These are phyloP conservation scores for Tursiops truncatus DNA, from an alignment of 2,113 vertebrate genomes.

Conservation along the genomic window DNA sequence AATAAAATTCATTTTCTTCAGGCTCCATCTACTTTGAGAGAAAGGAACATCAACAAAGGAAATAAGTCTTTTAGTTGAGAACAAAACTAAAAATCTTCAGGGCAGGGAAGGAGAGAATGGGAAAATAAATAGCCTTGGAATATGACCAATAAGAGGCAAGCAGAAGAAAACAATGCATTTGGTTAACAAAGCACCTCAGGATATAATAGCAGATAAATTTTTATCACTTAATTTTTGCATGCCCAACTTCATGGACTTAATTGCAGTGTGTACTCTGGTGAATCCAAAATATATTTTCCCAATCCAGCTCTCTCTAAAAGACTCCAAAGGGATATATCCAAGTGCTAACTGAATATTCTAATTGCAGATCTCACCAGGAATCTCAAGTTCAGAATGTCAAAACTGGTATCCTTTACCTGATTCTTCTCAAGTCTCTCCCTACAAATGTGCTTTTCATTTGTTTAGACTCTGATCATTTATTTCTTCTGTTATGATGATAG, in stretches of 20 bases:
- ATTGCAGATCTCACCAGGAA: background rate
- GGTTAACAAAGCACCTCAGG: background rate
- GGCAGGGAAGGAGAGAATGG: background rate
- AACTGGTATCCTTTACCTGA: background rate
- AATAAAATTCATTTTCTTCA: constrained; percentile 22
- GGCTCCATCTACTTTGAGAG: background rate
- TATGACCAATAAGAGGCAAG: background rate
- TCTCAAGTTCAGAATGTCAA: background rate
- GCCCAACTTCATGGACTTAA: background rate
- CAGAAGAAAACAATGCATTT: background rate
- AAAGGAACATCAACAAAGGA: constrained; percentile 31
- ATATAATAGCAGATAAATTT: background rate
- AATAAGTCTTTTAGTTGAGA: background rate
- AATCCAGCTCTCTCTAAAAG: background rate
- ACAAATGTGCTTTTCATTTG: background rate
- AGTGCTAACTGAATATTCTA: background rate
- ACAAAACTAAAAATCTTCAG: background rate
- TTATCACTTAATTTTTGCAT: background rate
- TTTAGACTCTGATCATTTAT: background rate
- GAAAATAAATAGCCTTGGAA: background rate
- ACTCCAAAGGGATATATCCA: background rate
- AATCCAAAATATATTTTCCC: background rate
- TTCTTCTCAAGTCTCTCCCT: background rate
- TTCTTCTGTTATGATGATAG: background rate
- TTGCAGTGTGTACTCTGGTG: background rate